Evolutionary conservation across 2,113 vertebrate species (phyloP).

Genomic region (Zosterops japonicus): DNA sequence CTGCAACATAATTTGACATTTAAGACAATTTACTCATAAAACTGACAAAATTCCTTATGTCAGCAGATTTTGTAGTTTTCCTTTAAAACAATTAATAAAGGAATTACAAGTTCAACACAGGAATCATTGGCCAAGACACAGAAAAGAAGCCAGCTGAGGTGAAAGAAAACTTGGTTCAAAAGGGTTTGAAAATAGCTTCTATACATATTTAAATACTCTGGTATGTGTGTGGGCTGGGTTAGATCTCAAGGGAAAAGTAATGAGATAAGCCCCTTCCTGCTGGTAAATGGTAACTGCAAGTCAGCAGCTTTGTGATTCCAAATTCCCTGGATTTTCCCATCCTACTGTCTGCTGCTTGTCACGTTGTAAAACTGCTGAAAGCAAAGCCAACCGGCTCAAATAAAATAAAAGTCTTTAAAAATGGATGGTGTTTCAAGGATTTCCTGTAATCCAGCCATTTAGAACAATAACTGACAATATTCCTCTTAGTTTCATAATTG

Average conservation of each 20-base stretch:
- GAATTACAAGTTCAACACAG: not conserved
- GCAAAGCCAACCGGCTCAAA: not conserved
- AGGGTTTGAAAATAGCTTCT: not conserved
- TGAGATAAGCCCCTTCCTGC: not conserved
- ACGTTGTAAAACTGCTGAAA: not conserved
- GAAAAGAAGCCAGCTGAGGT: not conserved
- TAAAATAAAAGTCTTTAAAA: not conserved
- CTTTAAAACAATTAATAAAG: not conserved
- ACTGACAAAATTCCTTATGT: not conserved
- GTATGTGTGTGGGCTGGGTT: not conserved
- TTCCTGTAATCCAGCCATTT: not conserved
- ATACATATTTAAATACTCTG: not conserved
- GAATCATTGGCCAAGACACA: not conserved
- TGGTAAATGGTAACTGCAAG: not conserved
- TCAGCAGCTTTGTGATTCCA: conserved; percentile 1
- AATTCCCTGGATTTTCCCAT: not conserved
- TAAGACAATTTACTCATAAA: not conserved
- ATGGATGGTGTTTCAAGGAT: not conserved
- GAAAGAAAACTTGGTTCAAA: not conserved
- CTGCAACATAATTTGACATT: not conserved
- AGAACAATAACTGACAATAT: not conserved
- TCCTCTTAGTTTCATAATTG: not conserved
- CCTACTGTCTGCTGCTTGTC: not conserved
- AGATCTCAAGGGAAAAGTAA: conserved; percentile 5
- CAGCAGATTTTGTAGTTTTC: not conserved